A percentile compares a stretch with the other conserved stretches of the same genome.
These are phyloP conservation scores for Drosophila mettleri DNA, from an alignment of 2,888 invertebrate genomes.

Conservation along the genomic window DNA sequence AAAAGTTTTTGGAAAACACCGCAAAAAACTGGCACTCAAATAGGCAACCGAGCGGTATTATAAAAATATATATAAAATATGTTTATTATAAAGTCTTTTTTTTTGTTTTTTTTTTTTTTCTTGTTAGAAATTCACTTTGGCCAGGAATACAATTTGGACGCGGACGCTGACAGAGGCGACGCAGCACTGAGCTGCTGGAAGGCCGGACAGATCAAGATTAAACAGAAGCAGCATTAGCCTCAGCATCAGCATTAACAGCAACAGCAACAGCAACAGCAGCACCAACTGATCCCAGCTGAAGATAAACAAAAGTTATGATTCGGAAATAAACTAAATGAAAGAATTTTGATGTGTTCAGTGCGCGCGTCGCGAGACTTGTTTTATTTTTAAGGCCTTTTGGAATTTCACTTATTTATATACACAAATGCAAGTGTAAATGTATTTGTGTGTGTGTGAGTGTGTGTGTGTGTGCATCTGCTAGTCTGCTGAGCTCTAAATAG, in stretches of 20 bases:
- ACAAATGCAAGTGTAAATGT: no score
- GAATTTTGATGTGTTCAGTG: slow-evolving; percentile 58
- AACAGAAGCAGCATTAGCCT: slow-evolving; percentile 25
- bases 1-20: slow-evolving; percentile 46
- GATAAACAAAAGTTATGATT: slow-evolving; percentile 78
- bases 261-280: slow-evolving; percentile 16
- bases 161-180: slow-evolving; percentile 51
- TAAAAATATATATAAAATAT: slow-evolving; percentile 12
- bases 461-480: slow-evolving; percentile 8
- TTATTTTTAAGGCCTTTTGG: slow-evolving; percentile 50
- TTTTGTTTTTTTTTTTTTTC: slow-evolving; percentile 2
- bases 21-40: slow-evolving; percentile 45
- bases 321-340: slow-evolving; percentile 70
- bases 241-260: slow-evolving; percentile 20
- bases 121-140: slow-evolving; percentile 41
- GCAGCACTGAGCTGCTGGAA: slow-evolving; percentile 46
- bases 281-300: slow-evolving; percentile 41
- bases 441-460: slow-evolving; percentile 3
- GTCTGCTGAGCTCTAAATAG: neutral
- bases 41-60: slow-evolving; percentile 10
- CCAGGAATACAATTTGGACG: slow-evolving; percentile 22
- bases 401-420: slow-evolving; percentile 32
- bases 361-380: slow-evolving; percentile 51
- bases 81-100: slow-evolving; percentile 2
- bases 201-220: slow-evolving; percentile 21